Conservation (phyloP, 2,888 invertebrate species). For the Scaptomyza cyrtandrae region DNA sequence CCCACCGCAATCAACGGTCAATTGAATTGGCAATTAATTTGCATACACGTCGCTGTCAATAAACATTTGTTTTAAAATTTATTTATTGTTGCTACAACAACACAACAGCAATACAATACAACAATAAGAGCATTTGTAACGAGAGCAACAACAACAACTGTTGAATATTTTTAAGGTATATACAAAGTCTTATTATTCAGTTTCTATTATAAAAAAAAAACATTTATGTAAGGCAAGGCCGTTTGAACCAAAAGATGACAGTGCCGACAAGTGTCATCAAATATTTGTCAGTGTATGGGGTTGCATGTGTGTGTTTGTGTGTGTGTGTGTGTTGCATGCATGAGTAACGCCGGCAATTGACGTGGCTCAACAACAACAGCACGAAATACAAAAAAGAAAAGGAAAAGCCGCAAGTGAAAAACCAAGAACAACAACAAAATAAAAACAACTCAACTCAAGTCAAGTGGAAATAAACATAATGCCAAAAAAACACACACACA, state of each 20-base stretch:
- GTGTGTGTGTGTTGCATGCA: constrained; percentile 67
- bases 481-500: constrained; percentile 51
- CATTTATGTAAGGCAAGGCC: constrained; percentile 46
- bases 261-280: constrained; percentile 78
- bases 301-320: constrained; percentile 29
- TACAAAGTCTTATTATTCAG: constrained; percentile 7
- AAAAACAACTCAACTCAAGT: constrained; percentile 67
- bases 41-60: constrained; percentile 64
- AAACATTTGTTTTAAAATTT: constrained; percentile 69
- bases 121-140: constrained; percentile 39
- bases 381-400: constrained; percentile 61
- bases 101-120: constrained; percentile 14
- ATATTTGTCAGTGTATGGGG: constrained; percentile 69
- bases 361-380: constrained; percentile 58
- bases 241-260: constrained; percentile 52
- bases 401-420: constrained; percentile 78
- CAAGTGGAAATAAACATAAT: constrained; percentile 77
- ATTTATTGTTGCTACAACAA: constrained; percentile 50
- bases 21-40: constrained; percentile 76
- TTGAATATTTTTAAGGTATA: constrained; percentile 25
- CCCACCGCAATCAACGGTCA: constrained; percentile 74
- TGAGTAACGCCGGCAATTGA: constrained; percentile 77
- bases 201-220: constrained; percentile 37
- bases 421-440: constrained; percentile 59
- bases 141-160: constrained; percentile 45